phyloP scores from a whole-genome alignment of 2,797 vertebrate species.

The Muscicapa striata region DNA sequence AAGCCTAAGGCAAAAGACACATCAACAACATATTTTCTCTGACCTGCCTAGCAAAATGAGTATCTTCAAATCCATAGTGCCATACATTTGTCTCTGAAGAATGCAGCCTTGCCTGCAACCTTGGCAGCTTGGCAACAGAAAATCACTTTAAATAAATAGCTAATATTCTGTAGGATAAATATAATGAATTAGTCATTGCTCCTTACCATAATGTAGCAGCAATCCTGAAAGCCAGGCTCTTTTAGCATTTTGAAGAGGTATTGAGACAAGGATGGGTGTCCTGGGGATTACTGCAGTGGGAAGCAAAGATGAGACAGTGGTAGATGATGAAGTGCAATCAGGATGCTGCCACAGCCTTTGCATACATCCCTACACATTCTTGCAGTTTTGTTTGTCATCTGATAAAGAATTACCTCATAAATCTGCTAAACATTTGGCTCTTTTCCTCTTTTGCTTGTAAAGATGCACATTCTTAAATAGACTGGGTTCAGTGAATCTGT shows the following conservation, averaged over 20 bases:
- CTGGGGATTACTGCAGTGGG: neutral
- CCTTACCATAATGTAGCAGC: neutral
- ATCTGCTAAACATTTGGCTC: neutral
- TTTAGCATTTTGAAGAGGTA: conserved; percentile 1
- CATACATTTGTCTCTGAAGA: neutral
- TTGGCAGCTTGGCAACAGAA: neutral
- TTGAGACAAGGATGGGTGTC: neutral
- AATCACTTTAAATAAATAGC: conserved; percentile 42
- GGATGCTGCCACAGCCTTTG: neutral
- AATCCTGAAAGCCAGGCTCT: conserved; percentile 17
- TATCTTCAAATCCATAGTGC: conserved; percentile 10
- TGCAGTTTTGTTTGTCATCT: neutral
- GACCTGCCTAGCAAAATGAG: neutral
- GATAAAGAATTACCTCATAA: neutral
- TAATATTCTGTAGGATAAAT: neutral
- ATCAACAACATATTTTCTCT: neutral
- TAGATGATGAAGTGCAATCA: neutral
- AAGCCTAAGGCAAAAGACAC: neutral
- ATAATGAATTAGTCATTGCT: conserved; percentile 28
- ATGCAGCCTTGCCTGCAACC: neutral
- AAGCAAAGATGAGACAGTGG: neutral
- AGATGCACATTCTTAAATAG: neutral
- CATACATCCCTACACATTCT: neutral
- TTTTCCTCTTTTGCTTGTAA: neutral
- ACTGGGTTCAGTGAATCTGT: neutral